Evolutionary conservation across 2,113 vertebrate species (phyloP), one percentile per base, ranked within the genome.

Genomic region (Telmatochromis sp.): DNA sequence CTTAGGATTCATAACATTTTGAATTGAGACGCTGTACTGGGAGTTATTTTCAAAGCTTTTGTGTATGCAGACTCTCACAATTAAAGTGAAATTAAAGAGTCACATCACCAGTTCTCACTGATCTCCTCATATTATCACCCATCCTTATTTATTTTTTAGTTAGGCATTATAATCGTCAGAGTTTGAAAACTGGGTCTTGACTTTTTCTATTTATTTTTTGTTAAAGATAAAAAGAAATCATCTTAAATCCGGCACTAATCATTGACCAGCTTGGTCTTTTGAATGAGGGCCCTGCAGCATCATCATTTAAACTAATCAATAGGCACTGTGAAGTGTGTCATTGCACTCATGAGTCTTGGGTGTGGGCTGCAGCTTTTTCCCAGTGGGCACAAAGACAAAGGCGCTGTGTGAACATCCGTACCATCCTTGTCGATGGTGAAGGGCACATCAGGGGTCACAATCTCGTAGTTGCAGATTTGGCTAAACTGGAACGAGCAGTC

Each of bases 401-500:
- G 42, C 21, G n/a, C 31, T 9, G 2, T 3, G 28, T 53, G 82
- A 45, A 54, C 57, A 50, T 73, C 4, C 98, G 97, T 91, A 99
- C 99, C 99, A 0, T 99, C 98, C 84, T 99, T 99, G 96, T 99
- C 98, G 1, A 99, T 65, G 1, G 97, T 94, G 79, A 99, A 99
- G 9, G 99, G 99, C 60, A 99, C 97, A 0, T 98, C 98, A 0
- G 98, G 98, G 2, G 98, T 99, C 78, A 99, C 95, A 0, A 99
- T 98, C 90, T 99, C 98, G 0, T 99, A 99, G 95, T 89, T 99
- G 97, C 99, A 99, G 84, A 99, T 98, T 94, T 99, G 98, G 96
- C 98, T 99, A 96, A 98, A 99, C 96, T 99, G 99, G 8, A 98
- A 99, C 0, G 99, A 99, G 88, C 99, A 99, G 94, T 99, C 99